These are phyloP conservation scores for Brachyhypopomus gauderio DNA, from an alignment of 2,113 vertebrate genomes.

Conservation along the genomic window DNA sequence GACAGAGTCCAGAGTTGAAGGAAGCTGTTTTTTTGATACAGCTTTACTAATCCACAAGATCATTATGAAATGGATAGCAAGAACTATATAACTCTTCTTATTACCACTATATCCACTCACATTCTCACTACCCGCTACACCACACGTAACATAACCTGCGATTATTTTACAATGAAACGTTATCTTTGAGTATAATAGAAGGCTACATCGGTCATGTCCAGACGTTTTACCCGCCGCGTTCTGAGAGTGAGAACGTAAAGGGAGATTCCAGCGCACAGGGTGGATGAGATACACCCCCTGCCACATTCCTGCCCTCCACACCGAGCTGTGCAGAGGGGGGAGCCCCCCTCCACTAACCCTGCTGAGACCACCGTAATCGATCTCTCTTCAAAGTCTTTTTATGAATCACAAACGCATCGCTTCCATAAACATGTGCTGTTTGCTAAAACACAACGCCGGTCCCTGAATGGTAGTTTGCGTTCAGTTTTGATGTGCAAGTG, in stretches of 20 bases:
- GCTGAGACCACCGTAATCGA: conserved; percentile 46
- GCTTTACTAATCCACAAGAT: neutral
- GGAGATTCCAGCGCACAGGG: conserved; percentile 43
- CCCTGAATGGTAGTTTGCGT: neutral
- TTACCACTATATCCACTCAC: neutral
- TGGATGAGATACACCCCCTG: conserved; percentile 32
- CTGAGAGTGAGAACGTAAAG: conserved; percentile 27
- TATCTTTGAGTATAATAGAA: conserved; percentile 43
- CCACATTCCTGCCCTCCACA: conserved; percentile 49
- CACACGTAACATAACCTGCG: conserved; percentile 32
- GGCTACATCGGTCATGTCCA: conserved; percentile 42
- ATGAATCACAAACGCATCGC: conserved; percentile 24
- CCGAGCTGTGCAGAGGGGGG: conserved; percentile 17
- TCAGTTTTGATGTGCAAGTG: conserved; percentile 35
- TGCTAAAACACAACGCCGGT: conserved; percentile 6
- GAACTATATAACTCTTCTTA: neutral
- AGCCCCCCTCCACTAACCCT: neutral
- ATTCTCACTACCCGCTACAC: neutral
- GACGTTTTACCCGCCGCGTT: conserved; percentile 34
- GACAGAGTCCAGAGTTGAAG: too few species aligned
- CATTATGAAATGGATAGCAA: neutral
- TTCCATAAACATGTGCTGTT: conserved; percentile 14
- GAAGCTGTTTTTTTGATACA: neutral
- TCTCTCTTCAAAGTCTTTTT: conserved; percentile 48
- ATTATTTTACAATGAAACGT: conserved; percentile 37